phyloP scores from a whole-genome alignment of 2,113 vertebrate genomes.

The Bostrychus sinensis region DNA sequence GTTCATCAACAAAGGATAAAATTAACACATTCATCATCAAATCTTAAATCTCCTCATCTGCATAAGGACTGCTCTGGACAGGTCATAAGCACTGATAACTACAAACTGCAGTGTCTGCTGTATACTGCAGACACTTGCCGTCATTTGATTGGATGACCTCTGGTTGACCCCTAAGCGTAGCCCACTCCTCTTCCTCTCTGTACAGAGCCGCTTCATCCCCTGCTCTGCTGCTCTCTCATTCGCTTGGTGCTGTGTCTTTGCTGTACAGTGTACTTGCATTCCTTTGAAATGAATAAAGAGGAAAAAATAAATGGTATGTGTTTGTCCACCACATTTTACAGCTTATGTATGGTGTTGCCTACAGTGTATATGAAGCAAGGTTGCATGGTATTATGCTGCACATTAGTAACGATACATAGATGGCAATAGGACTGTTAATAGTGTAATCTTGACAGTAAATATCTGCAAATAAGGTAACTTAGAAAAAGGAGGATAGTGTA shows the following conservation, averaged over 20 bases:
- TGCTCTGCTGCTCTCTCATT: conserved; percentile 79
- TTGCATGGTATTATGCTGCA: background rate
- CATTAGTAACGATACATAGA: too few species aligned
- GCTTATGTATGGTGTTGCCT: background rate
- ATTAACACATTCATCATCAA: conserved; percentile 13
- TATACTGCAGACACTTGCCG: conserved; percentile 28
- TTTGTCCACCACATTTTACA: conserved; percentile 18
- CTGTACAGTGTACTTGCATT: conserved; percentile 90
- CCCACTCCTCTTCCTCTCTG: conserved; percentile 50
- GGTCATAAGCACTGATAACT: conserved; percentile 37
- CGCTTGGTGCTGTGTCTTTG: conserved; percentile 94
- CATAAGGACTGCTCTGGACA: conserved; percentile 9
- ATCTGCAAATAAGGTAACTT: too few species aligned
- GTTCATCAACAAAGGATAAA: conserved; percentile 13
- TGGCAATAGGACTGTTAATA: too few species aligned
- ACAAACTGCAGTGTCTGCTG: conserved; percentile 27
- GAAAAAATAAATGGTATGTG: conserved; percentile 25
- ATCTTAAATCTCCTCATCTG: conserved; percentile 25
- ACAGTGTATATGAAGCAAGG: background rate
- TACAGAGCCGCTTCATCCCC: conserved; percentile 66
- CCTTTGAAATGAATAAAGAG: conserved; percentile 87
- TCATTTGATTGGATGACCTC: conserved; percentile 50
- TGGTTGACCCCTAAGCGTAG: conserved; percentile 47
- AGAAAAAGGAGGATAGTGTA: too few species aligned
- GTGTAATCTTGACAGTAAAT: too few species aligned